Base-by-base conservation (phyloP, 2,797 vertebrate species). In the Propithecus deckenii region DNA sequence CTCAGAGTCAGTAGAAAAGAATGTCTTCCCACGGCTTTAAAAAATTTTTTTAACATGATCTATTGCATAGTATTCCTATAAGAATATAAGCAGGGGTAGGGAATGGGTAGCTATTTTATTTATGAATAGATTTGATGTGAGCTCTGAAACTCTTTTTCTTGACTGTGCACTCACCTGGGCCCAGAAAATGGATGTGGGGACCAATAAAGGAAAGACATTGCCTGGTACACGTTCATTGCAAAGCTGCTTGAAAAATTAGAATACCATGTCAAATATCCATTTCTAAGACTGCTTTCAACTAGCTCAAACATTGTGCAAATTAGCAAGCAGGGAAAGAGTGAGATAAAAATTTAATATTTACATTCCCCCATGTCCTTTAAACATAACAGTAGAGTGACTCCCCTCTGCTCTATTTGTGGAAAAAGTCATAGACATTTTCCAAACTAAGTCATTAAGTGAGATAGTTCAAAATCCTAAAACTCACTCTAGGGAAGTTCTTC, bases 1-100 rank as follows among this genome's bases (percentile, higher is more conserved):
- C 35, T 80, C 78, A 95, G 48, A 92, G 25, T 85, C 67, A 72
- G 50, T 85, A 81, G 50, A 50, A 52, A 86, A 72, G 14, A 85
- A 57, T 57, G n/a, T 89, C 78, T 81, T 96, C 67, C 86, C 50
- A 94, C 22, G 90, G 75, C 35, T 95, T 97, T 87, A 86, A 86
- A 89, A 92, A 23, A 52, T 43, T 4, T 41, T 50, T 91, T 94
- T 90, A 95, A 91, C 50, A 97, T 87, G 85, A 95, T 94, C 71
- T 80, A 69, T 41, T 74, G 8, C 76, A 87, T 94, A 89, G 84
- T 83, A 61, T 96, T 92, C 41, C 41, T 95, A 87, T 59, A 67
- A 95, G 95, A 93, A 88, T 92, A 79, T 74, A 96, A 83, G 69
- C n/a, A 94, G 18, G 35, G 72, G 55, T 90, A 91, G 28, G 3